Conservation (phyloP, 1,140 invertebrate species). For the Pogonognathellus flavescens region DNA sequence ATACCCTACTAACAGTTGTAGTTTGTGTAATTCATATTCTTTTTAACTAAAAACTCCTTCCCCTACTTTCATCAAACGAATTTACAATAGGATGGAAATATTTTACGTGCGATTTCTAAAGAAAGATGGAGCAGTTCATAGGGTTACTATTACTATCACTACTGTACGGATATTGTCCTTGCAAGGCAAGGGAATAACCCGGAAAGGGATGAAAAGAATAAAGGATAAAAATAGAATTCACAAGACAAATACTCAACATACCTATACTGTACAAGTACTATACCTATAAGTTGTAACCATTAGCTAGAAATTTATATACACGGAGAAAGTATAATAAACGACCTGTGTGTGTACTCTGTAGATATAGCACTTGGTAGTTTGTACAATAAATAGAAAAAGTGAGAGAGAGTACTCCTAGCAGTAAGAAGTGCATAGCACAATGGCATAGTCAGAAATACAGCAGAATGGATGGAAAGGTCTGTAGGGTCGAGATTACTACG, state of each 20-base stretch:
- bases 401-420: neutral
- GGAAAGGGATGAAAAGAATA: slow-evolving; percentile 10
- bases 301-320: neutral
- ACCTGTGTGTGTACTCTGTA: neutral
- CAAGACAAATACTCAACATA: slow-evolving; percentile 9
- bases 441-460: slow-evolving; percentile 14
- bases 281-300: neutral
- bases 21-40: neutral
- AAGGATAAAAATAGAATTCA: slow-evolving; percentile 43
- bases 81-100: neutral
- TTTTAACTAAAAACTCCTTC: slow-evolving; percentile 5
- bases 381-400: neutral
- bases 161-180: neutral
- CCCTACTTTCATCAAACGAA: neutral
- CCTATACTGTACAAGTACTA: neutral
- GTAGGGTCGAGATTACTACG: slow-evolving; percentile 45
- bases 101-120: neutral
- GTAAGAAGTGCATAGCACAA: neutral
- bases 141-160: neutral
- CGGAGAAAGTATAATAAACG: slow-evolving; percentile 7
- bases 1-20: too few relatives aligned
- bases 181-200: neutral
- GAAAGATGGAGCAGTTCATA: neutral
- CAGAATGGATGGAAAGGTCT: slow-evolving; percentile 41
- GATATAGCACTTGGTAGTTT: neutral